Base-by-base conservation (phyloP, 1,140 invertebrate species). In the Drosophila pallidifrons region DNA sequence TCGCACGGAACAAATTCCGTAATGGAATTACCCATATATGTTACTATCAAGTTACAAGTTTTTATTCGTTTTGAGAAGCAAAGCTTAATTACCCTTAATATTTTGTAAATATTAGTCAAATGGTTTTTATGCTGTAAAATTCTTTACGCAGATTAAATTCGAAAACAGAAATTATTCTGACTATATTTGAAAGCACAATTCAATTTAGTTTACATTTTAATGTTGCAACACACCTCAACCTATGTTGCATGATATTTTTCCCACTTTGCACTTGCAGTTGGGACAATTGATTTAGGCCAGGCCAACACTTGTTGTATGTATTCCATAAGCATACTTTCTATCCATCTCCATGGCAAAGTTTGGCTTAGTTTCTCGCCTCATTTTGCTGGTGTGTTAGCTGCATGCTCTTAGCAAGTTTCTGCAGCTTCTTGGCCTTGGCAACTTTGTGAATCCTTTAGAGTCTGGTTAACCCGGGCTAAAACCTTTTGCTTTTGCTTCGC, bases 381-480 rank as follows among this genome's bases (percentile, higher is more conserved):
- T 65, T 71, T 46, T n/a, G 55, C 60, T 63, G 28, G n/a, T 43
- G 16, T 45, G 4, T 64, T 63, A 67, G 67, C 65, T 55, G 45
- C 75, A 69, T 15, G 30, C 68, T 51, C 55, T 60, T 46, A 30
- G 38, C 55, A 73, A 73, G 70, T 73, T 73, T 67, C 8, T 45
- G 70, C 49, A 68, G 81, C 71, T 69, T 79, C 59, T 77, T 80
- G 75, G 80, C 80, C 59, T 77, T 66, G 76, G 65, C 75, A 79
- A 82, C 66, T 83, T 80, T 54, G 30, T 35, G 77, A 82, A 80
- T 82, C 81, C 81, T 80, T 80, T 80, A 58, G 81, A 75, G 80
- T 67, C 28, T 57, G 59, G 72, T 83, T 73, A 64, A 76, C 72
- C 79, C 71, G n/a, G 30, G 32, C 52, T 25, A 51, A 51, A 51